Evolutionary conservation across 2,888 invertebrate species (phyloP).

Genomic region (Prosopocoilus inquinatus): DNA sequence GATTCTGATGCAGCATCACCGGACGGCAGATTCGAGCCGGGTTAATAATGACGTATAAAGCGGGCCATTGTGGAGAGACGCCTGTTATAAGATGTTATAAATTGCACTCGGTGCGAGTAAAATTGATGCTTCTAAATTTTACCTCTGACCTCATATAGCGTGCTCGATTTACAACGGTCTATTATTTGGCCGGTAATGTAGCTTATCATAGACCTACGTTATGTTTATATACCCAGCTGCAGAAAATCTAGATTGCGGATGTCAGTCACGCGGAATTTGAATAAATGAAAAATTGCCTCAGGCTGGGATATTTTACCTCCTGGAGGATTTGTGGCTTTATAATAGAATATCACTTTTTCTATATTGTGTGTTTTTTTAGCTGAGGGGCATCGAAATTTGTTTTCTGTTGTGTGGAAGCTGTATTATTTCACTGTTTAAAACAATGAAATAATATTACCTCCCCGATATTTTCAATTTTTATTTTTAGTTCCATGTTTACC

Average conservation of each 20-base stretch:
- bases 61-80: conserved; percentile 36
- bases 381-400: conserved; percentile 6
- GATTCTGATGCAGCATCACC: conserved; percentile 19
- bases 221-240: conserved; percentile 18
- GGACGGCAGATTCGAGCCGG: conserved; percentile 24
- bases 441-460: no score
- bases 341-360: conserved; percentile 9
- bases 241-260: conserved; percentile 20
- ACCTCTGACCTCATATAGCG: conserved; percentile 35
- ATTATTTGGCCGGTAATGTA: conserved; percentile 27
- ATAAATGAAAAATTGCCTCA: conserved; percentile 28
- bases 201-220: conserved; percentile 27
- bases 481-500: no score
- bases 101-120: conserved; percentile 39
- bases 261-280: conserved; percentile 30
- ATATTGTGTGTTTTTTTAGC: conserved; percentile 1
- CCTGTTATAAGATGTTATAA: conserved; percentile 40
- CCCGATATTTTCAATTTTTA: no score
- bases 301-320: conserved; percentile 19
- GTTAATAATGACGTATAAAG: conserved; percentile 42
- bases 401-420: not conserved
- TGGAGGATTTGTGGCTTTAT: conserved; percentile 14
- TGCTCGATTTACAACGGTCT: conserved; percentile 31
- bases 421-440: no score
- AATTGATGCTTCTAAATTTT: conserved; percentile 41